Conservation (phyloP, 2,113 vertebrate genomes). For the Sisor rabdophorus region DNA sequence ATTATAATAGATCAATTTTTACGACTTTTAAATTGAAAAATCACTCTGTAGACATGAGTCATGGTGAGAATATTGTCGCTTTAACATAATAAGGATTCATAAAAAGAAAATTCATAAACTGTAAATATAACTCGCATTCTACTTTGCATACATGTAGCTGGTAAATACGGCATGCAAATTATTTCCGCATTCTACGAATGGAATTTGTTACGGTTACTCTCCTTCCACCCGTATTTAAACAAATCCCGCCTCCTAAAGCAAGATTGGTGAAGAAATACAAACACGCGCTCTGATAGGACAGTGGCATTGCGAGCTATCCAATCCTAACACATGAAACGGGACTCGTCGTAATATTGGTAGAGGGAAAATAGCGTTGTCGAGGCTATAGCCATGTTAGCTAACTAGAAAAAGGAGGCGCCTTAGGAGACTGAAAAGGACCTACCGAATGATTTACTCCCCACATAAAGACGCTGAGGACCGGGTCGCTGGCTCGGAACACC, state of each 20-base stretch:
- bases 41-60: neutral
- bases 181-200: slow-evolving; percentile 3
- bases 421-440: slow-evolving; percentile 52
- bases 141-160: slow-evolving; percentile 4
- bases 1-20: neutral
- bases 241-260: neutral
- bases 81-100: too few relatives aligned
- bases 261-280: neutral
- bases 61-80: neutral
- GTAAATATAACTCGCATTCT: neutral
- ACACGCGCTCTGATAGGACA: neutral
- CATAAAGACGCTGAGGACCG: slow-evolving; percentile 85
- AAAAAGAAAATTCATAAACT: neutral
- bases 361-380: neutral
- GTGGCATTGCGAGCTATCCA: neutral
- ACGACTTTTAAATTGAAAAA: neutral
- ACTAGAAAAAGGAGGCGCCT: slow-evolving; percentile 42
- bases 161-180: slow-evolving; percentile 20
- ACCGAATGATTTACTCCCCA: slow-evolving; percentile 95
- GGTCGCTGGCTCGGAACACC: slow-evolving; percentile 86
- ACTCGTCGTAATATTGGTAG: slow-evolving; percentile 6
- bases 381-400: slow-evolving; percentile 2
- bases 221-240: neutral
- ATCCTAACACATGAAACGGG: neutral
- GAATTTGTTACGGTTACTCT: neutral